phyloP scores from a whole-genome alignment of 2,113 vertebrate genomes.

The Oenanthe melanoleuca region DNA sequence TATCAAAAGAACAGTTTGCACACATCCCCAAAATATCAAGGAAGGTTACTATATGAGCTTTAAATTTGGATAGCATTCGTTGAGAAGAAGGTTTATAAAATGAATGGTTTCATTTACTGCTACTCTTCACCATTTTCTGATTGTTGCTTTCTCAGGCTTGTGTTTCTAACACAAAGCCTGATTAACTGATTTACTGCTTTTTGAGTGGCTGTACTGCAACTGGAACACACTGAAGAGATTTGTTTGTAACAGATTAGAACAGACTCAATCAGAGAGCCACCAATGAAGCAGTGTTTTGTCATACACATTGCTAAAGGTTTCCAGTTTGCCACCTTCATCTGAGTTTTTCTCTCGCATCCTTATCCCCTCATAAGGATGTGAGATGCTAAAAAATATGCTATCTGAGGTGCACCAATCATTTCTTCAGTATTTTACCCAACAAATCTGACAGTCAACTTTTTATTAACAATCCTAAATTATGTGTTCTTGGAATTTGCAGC shows the following conservation, averaged over 20 bases:
- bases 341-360: neutral
- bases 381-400: neutral
- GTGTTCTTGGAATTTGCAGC: neutral
- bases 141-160: neutral
- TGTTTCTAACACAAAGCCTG: neutral
- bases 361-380: neutral
- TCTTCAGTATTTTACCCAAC: neutral
- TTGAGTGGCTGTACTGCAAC: neutral
- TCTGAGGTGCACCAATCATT: neutral
- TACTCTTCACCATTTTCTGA: neutral
- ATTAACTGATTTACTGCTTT: neutral
- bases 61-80: neutral
- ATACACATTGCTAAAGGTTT: neutral
- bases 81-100: neutral
- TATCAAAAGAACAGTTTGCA: neutral
- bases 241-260: neutral
- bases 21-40: rapidly evolving
- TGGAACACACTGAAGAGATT: neutral
- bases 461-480: neutral
- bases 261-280: neutral
- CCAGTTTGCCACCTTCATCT: neutral
- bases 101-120: neutral
- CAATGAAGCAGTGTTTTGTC: neutral
- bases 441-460: neutral
- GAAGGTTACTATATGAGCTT: neutral